Evolutionary conservation across 37 sponge, comb jelly and placozoan genomes (phyloP).

Genomic region (Aplysina aerophoba): DNA sequence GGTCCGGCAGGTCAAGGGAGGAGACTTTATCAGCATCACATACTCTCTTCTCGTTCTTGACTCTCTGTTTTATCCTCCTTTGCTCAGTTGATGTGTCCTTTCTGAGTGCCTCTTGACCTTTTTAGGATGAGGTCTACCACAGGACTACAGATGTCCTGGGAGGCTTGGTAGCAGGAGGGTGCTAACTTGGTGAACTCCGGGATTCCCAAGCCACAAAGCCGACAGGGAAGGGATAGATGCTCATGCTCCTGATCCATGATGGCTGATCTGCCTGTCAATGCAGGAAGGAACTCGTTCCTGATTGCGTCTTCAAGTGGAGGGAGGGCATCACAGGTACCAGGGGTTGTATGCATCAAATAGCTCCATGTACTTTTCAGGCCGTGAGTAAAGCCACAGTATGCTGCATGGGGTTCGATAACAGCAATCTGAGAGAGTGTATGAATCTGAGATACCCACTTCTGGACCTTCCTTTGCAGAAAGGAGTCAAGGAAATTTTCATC

Average conservation of each 20-base stretch:
- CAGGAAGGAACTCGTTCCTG: too few species aligned
- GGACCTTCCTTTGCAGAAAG: background rate
- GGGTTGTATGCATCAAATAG: conserved; percentile 4
- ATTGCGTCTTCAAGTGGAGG: background rate
- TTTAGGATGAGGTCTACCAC: background rate
- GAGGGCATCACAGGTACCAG: background rate
- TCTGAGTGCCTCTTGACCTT: background rate
- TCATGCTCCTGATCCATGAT: too few species aligned
- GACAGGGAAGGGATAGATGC: too few species aligned
- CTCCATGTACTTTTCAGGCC: conserved; percentile 1
- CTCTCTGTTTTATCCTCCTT: too few species aligned
- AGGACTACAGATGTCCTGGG: too few species aligned
- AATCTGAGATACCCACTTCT: background rate
- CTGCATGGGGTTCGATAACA: background rate
- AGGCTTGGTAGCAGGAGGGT: too few species aligned
- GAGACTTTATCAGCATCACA: too few species aligned
- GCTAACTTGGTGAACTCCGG: too few species aligned
- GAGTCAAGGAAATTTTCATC: background rate
- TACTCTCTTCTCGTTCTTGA: too few species aligned
- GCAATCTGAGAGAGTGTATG: background rate
- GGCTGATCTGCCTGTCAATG: too few species aligned
- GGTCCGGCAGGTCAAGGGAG: too few species aligned
- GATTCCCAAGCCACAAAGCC: too few species aligned
- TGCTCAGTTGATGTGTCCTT: conserved; percentile 2
- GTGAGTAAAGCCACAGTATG: background rate